These are phyloP conservation scores for Seira sanloemensis DNA, from an alignment of 2,888 invertebrate species.

Conservation along the genomic window DNA sequence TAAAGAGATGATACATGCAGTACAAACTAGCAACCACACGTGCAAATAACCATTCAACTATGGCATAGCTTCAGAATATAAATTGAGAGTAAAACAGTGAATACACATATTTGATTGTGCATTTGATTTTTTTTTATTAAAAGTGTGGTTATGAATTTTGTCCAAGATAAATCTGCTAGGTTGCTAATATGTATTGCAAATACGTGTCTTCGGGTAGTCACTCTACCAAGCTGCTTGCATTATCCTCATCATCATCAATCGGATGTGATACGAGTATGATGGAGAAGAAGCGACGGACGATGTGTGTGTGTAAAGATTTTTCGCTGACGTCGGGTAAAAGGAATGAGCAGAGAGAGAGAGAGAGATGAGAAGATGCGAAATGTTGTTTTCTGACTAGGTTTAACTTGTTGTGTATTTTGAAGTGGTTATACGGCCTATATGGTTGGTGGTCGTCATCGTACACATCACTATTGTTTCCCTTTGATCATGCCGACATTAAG, in stretches of 20 bases:
- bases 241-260: slow-evolving; percentile 32
- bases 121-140: slow-evolving; percentile 16
- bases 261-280: slow-evolving; percentile 53
- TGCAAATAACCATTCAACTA: slow-evolving; percentile 15
- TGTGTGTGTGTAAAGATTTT: slow-evolving; percentile 40
- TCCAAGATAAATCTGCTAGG: background rate
- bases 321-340: slow-evolving; percentile 18
- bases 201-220: background rate
- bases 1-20: background rate
- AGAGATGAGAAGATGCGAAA: slow-evolving; percentile 30
- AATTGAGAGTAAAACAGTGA: slow-evolving; percentile 14
- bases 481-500: slow-evolving; percentile 67
- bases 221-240: slow-evolving; percentile 1
- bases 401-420: slow-evolving; percentile 19
- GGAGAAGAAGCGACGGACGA: slow-evolving; percentile 38
- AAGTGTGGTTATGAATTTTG: background rate
- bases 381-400: slow-evolving; percentile 5
- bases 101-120: background rate
- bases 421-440: slow-evolving; percentile 13
- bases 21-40: background rate
- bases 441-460: slow-evolving; percentile 27
- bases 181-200: slow-evolving; percentile 16
- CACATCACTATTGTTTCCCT: slow-evolving; percentile 60
- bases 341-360: slow-evolving; percentile 29
- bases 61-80: slow-evolving; percentile 13